Conservation (phyloP, 1,140 invertebrate species). For the Cydia pomonella region DNA sequence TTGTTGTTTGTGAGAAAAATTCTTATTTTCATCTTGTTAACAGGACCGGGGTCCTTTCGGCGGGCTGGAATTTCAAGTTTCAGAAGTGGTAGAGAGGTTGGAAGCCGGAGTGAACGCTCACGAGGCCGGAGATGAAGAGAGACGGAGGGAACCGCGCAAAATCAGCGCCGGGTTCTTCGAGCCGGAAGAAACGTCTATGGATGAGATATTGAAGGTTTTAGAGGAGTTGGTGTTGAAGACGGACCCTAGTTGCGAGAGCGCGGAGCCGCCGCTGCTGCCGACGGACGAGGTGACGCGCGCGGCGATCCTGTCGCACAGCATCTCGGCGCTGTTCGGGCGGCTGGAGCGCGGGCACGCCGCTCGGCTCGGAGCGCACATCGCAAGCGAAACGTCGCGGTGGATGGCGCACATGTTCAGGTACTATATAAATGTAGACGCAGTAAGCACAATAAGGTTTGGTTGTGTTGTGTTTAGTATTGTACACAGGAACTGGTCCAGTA, state of each 20-base stretch:
- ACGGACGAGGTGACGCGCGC: slow-evolving; percentile 82
- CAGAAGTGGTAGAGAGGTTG: slow-evolving; percentile 83
- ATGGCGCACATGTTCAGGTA: slow-evolving; percentile 89
- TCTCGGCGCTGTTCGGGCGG: slow-evolving; percentile 87
- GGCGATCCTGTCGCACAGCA: slow-evolving; percentile 87
- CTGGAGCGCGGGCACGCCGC: slow-evolving; percentile 86
- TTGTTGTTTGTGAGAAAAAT: slow-evolving; percentile 13
- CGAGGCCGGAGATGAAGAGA: slow-evolving; percentile 62
- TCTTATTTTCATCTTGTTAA: slow-evolving; percentile 46
- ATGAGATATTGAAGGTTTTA: slow-evolving; percentile 73
- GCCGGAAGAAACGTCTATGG: slow-evolving; percentile 71
- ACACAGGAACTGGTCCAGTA: too few species aligned
- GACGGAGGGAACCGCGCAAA: slow-evolving; percentile 63
- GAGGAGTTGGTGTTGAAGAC: slow-evolving; percentile 71
- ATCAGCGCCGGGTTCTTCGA: slow-evolving; percentile 71
- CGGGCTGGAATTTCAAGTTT: slow-evolving; percentile 85
- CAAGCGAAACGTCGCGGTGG: slow-evolving; percentile 89
- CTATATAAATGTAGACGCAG: too few species aligned
- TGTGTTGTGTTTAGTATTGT: too few species aligned
- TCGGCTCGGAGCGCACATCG: slow-evolving; percentile 85
- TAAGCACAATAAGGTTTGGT: too few species aligned
- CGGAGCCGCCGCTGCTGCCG: slow-evolving; percentile 66
- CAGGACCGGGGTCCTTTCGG: slow-evolving; percentile 78
- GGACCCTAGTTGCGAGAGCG: slow-evolving; percentile 67
- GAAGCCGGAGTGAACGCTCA: slow-evolving; percentile 82